Base-by-base conservation (phyloP, 2,797 vertebrate genomes). In the Hoplostethus atlanticus region DNA sequence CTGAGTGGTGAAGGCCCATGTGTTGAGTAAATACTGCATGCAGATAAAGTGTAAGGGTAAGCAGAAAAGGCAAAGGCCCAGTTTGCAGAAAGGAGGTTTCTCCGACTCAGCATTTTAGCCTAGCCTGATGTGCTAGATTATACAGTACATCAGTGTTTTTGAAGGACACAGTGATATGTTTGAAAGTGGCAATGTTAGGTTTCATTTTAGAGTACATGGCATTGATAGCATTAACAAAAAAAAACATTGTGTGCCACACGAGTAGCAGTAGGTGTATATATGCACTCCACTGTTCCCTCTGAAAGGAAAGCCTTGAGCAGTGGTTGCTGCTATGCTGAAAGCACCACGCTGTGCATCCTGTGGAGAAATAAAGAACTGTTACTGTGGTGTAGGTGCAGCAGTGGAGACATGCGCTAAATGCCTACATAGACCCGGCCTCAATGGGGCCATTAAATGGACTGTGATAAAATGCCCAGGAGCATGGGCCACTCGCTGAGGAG, bases 1-100 rank as follows among this genome's bases (percentile, higher is more conserved):
- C 83, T 79, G 65, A 75, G 55, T 46, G 64, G 63, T 64, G 80
- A 78, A 84, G 74, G 71, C 63, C 71, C 52, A 60, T 84, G 84
- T 87, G 80, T 80, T 73, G 81, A 81, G 92, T 92, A 93, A 92
- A 94, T 92, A 93, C 86, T 84, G 81, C 86, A 90, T 92, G 89
- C 83, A 85, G 86, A 91, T 91, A 87, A 91, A 92, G 59, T 91
- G 89, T 87, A 47, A 66, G 72, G 71, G 92, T 93, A 93, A 93
- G 93, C 92, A 92, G 84, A 93, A 94, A 93, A 62, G 53, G 70
- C 57, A 54, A 74, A 61, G 71, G 68, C 52, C 16, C 61, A 68
- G 78, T 81, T 79, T 71, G 80, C 79, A 76, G 72, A 87, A 70
- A 73, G 79, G 80, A 34, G 74, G 74, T 83, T 85, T 88, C 64